Base-by-base conservation (phyloP, 2,797 vertebrate species). In the Bufotes viridis region DNA sequence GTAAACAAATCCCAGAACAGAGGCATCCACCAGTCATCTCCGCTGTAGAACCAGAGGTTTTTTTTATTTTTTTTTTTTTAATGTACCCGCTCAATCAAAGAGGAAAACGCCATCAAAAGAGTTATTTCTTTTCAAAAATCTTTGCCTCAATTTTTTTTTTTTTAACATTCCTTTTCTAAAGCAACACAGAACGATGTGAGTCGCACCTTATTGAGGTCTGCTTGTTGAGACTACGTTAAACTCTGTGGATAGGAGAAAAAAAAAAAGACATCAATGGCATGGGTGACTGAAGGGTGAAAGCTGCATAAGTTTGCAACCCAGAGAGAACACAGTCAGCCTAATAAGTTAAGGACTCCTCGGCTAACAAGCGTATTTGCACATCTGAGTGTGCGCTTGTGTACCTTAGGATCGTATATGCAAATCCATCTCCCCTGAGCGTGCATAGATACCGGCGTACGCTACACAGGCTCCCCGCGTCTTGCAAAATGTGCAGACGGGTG, bases 401-500 rank as follows among this genome's bases (percentile, higher is more conserved):
- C 80, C 65, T 61, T 24, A 17, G 9, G 63, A 12, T 10, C 15
- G n/a, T 69, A 57, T 78, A 63, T 89, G 74, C 63, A 82, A 67
- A 55, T 63, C 49, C 13, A 20, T 26, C 20, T 81, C 72, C 80
- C 29, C 22, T 17, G 84, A 60, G 72, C 58, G 63, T 34, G n/a
- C 65, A 53, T 18, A 63, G 29, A 55, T 69, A 60, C 42, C 74
- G 29, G 55, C 12, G 72, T 61, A 10, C 34, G 53, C 84, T 79
- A 79, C 75, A 84, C 49, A 72, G 87, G n/a, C 49, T 84, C 74
- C 63, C 81, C 22, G 82, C 57, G 26, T 70, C 60, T 20, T 34
- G 81, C 78, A 78, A 87, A 88, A 90, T 79, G 67, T 51, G 87
- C 87, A 91, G 90, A 80, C 90, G 24, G 42, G 78, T 91, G 91